phyloP scores from a whole-genome alignment of 2,797 vertebrate species.

The Linurgus olivaceus region DNA sequence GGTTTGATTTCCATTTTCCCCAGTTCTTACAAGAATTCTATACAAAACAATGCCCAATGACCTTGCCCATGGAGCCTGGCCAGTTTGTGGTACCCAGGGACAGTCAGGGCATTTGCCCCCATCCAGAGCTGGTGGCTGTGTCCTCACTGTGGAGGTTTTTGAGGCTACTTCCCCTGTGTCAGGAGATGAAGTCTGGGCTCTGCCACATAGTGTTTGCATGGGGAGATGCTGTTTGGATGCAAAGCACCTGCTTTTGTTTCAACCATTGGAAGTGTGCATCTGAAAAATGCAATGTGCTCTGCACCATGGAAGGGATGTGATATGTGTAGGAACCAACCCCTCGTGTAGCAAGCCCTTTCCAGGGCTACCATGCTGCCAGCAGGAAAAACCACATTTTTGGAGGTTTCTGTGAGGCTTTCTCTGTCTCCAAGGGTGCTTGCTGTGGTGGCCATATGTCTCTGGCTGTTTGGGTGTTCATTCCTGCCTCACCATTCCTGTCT shows the following conservation, averaged over 20 bases:
- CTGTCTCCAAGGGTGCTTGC: not conserved
- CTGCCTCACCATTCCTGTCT: not conserved
- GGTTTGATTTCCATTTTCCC: not conserved
- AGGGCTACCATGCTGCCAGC: not conserved
- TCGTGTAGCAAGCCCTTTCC: not conserved
- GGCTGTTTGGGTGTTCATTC: not conserved
- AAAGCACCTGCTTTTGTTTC: not conserved
- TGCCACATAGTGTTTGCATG: accelerated
- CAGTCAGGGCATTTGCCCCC: not conserved
- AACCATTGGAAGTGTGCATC: accelerated
- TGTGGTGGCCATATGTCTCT: not conserved
- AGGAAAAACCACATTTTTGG: not conserved
- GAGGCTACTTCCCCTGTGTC: not conserved
- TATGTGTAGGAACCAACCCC: not conserved
- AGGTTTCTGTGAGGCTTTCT: accelerated
- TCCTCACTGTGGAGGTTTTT: not conserved
- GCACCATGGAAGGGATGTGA: accelerated
- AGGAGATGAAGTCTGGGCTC: not conserved
- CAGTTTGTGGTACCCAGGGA: not conserved
- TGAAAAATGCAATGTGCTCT: not conserved
- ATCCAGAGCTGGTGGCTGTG: not conserved
- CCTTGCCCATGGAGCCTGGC: not conserved
- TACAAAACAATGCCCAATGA: not conserved
- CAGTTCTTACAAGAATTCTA: not conserved
- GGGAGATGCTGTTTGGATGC: not conserved